A percentile compares a stretch with the other conserved stretches of the same genome.
Evolutionary conservation across 2,888 invertebrate genomes (phyloP).

Genomic region (Noctua pronuba): DNA sequence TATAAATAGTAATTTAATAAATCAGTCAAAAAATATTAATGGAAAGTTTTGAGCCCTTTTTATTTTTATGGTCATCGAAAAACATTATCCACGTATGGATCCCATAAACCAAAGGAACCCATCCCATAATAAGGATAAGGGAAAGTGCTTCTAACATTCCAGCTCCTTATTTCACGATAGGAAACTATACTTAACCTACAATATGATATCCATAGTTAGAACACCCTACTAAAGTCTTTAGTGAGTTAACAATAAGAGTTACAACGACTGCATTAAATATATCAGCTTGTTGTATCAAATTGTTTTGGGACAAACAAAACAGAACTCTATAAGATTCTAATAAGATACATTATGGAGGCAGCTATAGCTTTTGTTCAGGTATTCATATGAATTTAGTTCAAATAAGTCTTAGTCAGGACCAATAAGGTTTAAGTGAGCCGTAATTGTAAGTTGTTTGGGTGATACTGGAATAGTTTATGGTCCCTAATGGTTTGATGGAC

Average conservation of each 20-base stretch:
- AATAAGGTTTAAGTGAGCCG: background rate
- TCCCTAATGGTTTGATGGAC: constrained; percentile 58
- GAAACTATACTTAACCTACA: constrained; percentile 52
- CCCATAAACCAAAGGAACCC: constrained; percentile 29
- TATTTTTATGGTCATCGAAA: constrained; percentile 7
- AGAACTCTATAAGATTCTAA: background rate
- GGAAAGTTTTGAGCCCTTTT: constrained; percentile 37
- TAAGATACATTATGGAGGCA: constrained; percentile 24
- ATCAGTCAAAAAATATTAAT: background rate
- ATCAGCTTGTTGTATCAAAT: background rate
- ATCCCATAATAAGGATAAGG: constrained; percentile 66
- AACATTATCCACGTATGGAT: constrained; percentile 18
- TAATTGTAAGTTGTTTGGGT: background rate
- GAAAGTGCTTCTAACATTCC: constrained; percentile 77
- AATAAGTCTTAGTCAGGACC: background rate
- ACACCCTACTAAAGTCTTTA: constrained; percentile 7
- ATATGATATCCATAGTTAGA: background rate
- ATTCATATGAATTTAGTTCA: constrained; percentile 9
- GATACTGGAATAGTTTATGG: constrained; percentile 22
- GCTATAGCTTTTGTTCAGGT: background rate
- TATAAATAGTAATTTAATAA: background rate
- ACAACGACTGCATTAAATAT: background rate
- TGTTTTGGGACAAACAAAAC: constrained; percentile 19
- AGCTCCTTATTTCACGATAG: constrained; percentile 65
- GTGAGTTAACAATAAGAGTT: background rate